Base-by-base conservation (phyloP, 2,797 vertebrate species). In the Champsocephalus esox region DNA sequence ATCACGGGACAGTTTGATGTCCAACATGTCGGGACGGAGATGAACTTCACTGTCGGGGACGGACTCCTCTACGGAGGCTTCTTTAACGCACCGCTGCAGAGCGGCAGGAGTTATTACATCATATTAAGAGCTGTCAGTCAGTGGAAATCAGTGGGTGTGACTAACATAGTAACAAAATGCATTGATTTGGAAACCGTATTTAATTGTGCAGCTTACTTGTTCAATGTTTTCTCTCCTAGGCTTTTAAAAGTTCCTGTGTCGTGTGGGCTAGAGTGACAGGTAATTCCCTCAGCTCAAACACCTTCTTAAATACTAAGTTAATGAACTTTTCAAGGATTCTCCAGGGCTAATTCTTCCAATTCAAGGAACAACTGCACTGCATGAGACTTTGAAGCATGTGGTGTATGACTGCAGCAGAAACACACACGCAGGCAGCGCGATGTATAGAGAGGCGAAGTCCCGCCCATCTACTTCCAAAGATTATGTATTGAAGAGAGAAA, bases 51-150 rank as follows among this genome's bases (percentile, higher is more conserved):
- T 62, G 89, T 98, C 12, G 97, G 97, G 76, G 97, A 99, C 77
- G 95, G 96, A 78, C 90, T 92, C 34, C 91, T 93, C 78, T 97
- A 99, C 1, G 95, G 95, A 61, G 92, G 93, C 28, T 95, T 96
- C 87, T 96, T 96, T 73, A 99, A 99, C 17, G 94, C 94, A 38
- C 97, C 97, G 48, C 93, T 99, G 91, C 92, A 96, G 86, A 88
- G 69, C 19, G 96, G 95, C 71, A 94, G 79, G 48, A 95, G 95
- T 65, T 98, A 99, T 70, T 97, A 94, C 65, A 88, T 99, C 70
- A 88, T 97, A 82, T 75, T 99, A 81, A 94, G 96, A 85, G 93
- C 94, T 76, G 90, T 96, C 89, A 97, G 95, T 86, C 95, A 95
- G 73, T 98, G 97, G 98, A 95, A 96, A 87, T 87, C 81, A 94